Evolutionary conservation across 2,797 vertebrate genomes (phyloP).

Genomic region (Ficedula albicollis): DNA sequence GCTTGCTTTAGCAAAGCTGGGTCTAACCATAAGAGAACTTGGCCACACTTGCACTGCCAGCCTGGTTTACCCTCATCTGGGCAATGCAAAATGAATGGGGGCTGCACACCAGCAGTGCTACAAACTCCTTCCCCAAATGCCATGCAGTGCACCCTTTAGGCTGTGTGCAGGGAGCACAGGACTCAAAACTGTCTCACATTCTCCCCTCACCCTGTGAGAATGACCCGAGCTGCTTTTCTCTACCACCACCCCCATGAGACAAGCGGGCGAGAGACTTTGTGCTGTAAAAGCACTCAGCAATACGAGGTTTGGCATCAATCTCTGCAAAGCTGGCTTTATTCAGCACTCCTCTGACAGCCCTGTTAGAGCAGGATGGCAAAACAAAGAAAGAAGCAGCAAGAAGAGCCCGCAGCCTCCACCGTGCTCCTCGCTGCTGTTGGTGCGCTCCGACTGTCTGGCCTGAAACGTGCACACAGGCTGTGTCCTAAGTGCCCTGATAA

Average conservation of each 20-base stretch:
- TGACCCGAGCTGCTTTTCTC: not conserved
- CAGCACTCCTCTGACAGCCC: not conserved
- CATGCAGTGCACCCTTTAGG: not conserved
- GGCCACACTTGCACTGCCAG: not conserved
- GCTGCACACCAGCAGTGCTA: not conserved
- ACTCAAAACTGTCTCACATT: not conserved
- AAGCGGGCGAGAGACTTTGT: not conserved
- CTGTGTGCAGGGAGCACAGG: not conserved
- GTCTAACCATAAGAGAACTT: not conserved
- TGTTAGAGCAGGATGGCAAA: not conserved
- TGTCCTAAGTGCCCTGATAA: constrained; percentile 71
- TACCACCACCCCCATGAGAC: not conserved
- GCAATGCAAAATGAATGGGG: not conserved
- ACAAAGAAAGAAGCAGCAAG: not conserved
- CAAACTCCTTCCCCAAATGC: not conserved
- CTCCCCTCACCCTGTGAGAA: not conserved
- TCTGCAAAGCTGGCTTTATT: not conserved
- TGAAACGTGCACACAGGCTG: constrained; percentile 53
- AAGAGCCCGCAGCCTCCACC: not conserved
- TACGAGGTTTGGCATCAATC: not conserved
- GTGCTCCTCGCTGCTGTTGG: not conserved
- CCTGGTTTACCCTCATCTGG: not conserved
- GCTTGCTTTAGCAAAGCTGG: not conserved
- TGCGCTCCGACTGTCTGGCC: not conserved
- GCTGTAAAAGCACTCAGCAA: not conserved